Conservation (phyloP, 2,113 vertebrate genomes). For the Leptodactylus fuscus region DNA sequence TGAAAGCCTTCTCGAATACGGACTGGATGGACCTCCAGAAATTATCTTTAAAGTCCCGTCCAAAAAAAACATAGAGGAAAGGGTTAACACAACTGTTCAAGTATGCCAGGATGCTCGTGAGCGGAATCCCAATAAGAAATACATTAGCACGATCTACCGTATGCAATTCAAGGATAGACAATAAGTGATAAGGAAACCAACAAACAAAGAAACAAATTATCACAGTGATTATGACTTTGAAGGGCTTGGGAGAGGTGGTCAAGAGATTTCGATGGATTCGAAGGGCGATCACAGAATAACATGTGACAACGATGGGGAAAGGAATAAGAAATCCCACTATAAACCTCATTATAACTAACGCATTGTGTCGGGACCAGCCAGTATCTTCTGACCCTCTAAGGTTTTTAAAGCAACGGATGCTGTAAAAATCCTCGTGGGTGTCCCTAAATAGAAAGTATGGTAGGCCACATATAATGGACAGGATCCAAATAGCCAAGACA, state of each 20-base stretch:
- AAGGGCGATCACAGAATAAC: constrained; percentile 78
- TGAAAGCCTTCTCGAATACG: constrained; percentile 69
- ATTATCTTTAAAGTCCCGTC: constrained; percentile 78
- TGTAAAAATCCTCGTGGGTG: constrained; percentile 68
- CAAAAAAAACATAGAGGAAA: constrained; percentile 82
- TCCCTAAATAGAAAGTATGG: constrained; percentile 84
- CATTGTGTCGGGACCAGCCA: constrained; percentile 64
- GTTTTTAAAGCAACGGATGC: constrained; percentile 82
- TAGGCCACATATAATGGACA: constrained; percentile 82
- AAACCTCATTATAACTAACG: constrained; percentile 74
- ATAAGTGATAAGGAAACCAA: constrained; percentile 85
- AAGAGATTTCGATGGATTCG: constrained; percentile 75
- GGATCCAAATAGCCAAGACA: constrained; percentile 76
- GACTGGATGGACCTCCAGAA: constrained; percentile 66
- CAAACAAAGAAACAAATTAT: constrained; percentile 83
- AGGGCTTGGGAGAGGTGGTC: constrained; percentile 79
- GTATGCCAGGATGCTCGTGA: constrained; percentile 86
- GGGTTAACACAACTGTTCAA: constrained; percentile 92
- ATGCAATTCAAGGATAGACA: constrained; percentile 78
- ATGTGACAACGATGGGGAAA: constrained; percentile 79
- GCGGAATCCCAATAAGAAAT: constrained; percentile 79
- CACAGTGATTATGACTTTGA: constrained; percentile 84
- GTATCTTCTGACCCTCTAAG: constrained; percentile 65
- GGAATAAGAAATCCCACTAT: constrained; percentile 79
- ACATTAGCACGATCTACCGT: constrained; percentile 63